Conservation (phyloP, 2,797 vertebrate genomes). For the Premnoplex brunnescens region DNA sequence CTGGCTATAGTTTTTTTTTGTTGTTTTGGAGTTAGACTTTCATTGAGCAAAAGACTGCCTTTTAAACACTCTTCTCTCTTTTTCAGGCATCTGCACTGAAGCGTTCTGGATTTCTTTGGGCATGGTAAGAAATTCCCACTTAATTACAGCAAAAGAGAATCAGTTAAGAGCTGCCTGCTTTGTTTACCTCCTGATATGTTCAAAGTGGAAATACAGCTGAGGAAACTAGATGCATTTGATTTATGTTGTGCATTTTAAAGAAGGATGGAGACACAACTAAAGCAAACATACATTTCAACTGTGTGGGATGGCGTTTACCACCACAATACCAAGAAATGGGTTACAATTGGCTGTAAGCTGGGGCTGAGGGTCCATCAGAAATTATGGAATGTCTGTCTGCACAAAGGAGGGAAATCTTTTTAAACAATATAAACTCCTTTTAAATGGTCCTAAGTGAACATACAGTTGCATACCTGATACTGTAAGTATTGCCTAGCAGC, state of each 20-base stretch:
- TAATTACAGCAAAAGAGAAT: constrained; percentile 9
- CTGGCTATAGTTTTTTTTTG: constrained; percentile 30
- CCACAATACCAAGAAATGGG: not conserved
- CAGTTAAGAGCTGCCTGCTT: not conserved
- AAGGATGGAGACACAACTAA: not conserved
- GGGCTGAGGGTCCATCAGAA: not conserved
- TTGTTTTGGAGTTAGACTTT: constrained; percentile 11
- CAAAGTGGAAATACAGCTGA: not conserved
- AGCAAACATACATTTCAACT: not conserved
- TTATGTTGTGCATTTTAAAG: not conserved
- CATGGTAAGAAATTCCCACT: constrained; percentile 60
- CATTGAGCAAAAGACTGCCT: not conserved
- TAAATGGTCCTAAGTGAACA: not conserved
- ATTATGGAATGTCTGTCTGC: not conserved
- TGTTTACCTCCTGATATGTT: not conserved
- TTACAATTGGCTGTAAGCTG: not conserved
- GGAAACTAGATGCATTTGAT: not conserved
- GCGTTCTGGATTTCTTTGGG: constrained; percentile 35
- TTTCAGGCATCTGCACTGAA: constrained; percentile 48
- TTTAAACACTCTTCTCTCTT: constrained; percentile 54
- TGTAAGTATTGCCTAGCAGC: not conserved
- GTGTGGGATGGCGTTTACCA: not conserved
- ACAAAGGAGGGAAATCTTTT: not conserved
- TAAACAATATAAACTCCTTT: not conserved
- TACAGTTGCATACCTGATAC: not conserved